Conservation (phyloP, 2,888 invertebrate species). For the Cantharis rufa region DNA sequence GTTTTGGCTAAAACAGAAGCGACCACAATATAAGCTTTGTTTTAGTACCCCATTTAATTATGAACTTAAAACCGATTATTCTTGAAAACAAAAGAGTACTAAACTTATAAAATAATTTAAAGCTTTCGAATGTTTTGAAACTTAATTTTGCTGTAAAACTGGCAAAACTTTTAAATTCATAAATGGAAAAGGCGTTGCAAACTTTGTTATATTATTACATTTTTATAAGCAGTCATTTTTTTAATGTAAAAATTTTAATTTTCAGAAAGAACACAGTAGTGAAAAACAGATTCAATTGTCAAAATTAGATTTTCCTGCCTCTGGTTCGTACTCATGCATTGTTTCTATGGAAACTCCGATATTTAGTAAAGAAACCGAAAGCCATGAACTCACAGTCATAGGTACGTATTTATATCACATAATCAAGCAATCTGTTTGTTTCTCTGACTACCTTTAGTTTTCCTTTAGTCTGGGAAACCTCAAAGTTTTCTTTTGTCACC, state of each 20-base stretch:
- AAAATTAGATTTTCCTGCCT: constrained; percentile 75
- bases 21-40: constrained; percentile 11
- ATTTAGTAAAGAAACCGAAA: constrained; percentile 78
- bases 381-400: constrained; percentile 78
- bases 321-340: constrained; percentile 80
- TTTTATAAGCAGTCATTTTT: background rate
- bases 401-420: constrained; percentile 63
- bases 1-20: background rate
- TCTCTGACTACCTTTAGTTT: constrained; percentile 8
- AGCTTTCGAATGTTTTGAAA: constrained; percentile 14
- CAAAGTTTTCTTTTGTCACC: constrained; percentile 10
- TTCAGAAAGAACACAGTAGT: constrained; percentile 68
- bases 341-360: constrained; percentile 82
- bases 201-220: background rate
- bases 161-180: background rate
- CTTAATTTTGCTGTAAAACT: constrained; percentile 12
- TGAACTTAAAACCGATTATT: constrained; percentile 16
- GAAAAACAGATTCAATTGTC: constrained; percentile 73
- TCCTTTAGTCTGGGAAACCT: constrained; percentile 1
- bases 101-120: background rate
- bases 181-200: background rate
- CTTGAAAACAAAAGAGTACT: constrained; percentile 7
- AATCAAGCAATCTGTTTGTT: constrained; percentile 12
- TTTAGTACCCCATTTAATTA: constrained; percentile 10
- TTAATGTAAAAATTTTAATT: constrained; percentile 37